Evolutionary conservation across 2,797 vertebrate species (phyloP).

Genomic region (Brachyalestes nurse): DNA sequence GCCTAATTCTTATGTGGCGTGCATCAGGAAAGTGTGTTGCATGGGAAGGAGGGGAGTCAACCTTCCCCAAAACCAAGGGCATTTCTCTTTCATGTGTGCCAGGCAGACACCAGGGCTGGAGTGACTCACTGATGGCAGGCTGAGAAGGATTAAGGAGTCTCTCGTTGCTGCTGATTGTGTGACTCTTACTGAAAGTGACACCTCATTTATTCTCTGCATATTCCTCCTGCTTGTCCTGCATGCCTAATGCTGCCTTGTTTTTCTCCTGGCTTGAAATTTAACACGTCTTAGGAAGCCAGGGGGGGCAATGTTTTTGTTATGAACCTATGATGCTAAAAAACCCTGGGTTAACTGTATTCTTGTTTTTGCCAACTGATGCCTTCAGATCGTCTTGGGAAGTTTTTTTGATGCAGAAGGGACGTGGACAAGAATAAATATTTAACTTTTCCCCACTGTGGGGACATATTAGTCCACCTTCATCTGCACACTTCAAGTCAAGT

Average conservation of each 20-base stretch:
- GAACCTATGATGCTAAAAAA: conserved; percentile 27
- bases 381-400: background rate
- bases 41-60: conserved; percentile 67
- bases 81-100: conserved; percentile 72
- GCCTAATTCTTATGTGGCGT: conserved; percentile 45
- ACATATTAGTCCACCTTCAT: background rate
- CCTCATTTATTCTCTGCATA: conserved; percentile 82
- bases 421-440: background rate
- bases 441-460: background rate
- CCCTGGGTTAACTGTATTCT: background rate
- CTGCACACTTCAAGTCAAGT: no score
- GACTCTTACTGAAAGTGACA: conserved; percentile 83
- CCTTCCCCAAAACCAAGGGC: conserved; percentile 79
- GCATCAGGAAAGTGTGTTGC: conserved; percentile 55
- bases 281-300: conserved; percentile 28
- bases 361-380: background rate
- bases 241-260: conserved; percentile 71
- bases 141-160: conserved; percentile 76
- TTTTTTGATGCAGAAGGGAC: background rate
- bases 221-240: conserved; percentile 74
- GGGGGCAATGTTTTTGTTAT: conserved; percentile 39
- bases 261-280: conserved; percentile 44
- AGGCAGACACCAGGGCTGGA: conserved; percentile 71
- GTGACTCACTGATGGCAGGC: conserved; percentile 73
- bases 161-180: conserved; percentile 75